A percentile compares a stretch with the other conserved stretches of the same genome.
phyloP scores from a whole-genome alignment of 2,888 invertebrate species.

The Zaprionus obscuricornis region DNA sequence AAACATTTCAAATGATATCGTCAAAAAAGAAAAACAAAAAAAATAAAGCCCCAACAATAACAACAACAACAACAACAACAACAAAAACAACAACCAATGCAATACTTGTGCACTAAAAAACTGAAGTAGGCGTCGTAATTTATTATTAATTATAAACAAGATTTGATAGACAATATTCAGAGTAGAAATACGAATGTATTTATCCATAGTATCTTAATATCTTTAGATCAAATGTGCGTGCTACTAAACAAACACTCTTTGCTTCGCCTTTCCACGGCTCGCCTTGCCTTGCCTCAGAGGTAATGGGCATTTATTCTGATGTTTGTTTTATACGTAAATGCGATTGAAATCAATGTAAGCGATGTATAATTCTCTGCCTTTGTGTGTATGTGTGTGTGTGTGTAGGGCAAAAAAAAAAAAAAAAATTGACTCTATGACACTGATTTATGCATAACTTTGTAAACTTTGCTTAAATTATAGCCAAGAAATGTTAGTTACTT shows the following conservation, averaged over 20 bases:
- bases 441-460: slow-evolving; percentile 60
- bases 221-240: slow-evolving; percentile 64
- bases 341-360: slow-evolving; percentile 51
- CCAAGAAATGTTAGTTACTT: slow-evolving; percentile 28
- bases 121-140: slow-evolving; percentile 62
- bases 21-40: slow-evolving; percentile 35
- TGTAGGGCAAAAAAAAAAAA: no score
- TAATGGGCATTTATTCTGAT: slow-evolving; percentile 40
- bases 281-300: slow-evolving; percentile 18
- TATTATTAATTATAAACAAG: slow-evolving; percentile 66
- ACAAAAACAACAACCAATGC: slow-evolving; percentile 22
- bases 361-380: no score
- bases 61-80: slow-evolving; percentile 17
- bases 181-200: slow-evolving; percentile 1
- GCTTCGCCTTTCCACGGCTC: neutral
- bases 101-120: slow-evolving; percentile 2
- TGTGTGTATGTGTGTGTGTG: neutral
- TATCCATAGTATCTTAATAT: slow-evolving; percentile 25
- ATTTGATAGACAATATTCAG: slow-evolving; percentile 54
- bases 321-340: slow-evolving; percentile 50
- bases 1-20: slow-evolving; percentile 65
- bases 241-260: slow-evolving; percentile 62
- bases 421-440: slow-evolving; percentile 33
- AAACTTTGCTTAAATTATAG: slow-evolving; percentile 19
- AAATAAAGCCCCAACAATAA: slow-evolving; percentile 52